phyloP scores from a whole-genome alignment of 2,113 vertebrate genomes.

The Terrapene triunguis region DNA sequence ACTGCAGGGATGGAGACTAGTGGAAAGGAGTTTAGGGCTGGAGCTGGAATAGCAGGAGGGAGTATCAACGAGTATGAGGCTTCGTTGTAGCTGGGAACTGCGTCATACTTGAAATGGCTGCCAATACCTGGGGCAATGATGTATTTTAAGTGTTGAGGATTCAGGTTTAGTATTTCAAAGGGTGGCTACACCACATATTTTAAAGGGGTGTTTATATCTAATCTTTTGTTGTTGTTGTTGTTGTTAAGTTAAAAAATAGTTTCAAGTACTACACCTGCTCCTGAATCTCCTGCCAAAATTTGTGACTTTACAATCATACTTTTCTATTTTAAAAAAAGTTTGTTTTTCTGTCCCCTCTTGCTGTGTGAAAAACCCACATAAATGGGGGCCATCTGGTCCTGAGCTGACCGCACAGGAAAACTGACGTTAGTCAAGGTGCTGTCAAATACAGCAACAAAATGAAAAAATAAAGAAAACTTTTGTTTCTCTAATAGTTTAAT shows the following conservation, averaged over 20 bases:
- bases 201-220: neutral
- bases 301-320: neutral
- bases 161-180: neutral
- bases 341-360: neutral
- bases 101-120: conserved; percentile 32
- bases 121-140: neutral
- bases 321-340: neutral
- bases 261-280: neutral
- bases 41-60: conserved; percentile 8
- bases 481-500: neutral
- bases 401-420: neutral
- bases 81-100: neutral
- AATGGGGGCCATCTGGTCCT: neutral
- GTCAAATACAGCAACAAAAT: neutral
- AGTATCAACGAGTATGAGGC: conserved; percentile 20
- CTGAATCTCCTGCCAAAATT: neutral
- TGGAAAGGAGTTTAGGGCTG: conserved; percentile 46
- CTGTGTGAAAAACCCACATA: neutral
- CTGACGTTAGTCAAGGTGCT: neutral
- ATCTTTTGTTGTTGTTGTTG: neutral
- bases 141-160: neutral
- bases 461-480: neutral
- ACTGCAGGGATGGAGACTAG: conserved; percentile 34
- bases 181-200: neutral
- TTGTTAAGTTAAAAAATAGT: neutral